These are phyloP conservation scores for Subacronicta megacephala DNA, from an alignment of 2,888 invertebrate species.

Conservation along the genomic window DNA sequence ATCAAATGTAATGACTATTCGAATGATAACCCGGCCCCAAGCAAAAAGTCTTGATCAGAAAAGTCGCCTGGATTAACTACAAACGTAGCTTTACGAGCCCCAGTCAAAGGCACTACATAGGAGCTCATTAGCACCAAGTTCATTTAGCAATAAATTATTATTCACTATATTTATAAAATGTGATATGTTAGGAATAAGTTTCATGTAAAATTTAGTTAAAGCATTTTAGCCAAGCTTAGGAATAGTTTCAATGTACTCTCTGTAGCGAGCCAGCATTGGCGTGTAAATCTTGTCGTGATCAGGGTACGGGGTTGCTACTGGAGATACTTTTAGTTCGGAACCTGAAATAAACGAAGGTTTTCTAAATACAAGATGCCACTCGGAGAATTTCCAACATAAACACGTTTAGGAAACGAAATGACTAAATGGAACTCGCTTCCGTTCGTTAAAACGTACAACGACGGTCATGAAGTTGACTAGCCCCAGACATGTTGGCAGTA, in stretches of 20 bases:
- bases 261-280: conserved; percentile 93
- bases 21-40: too few relatives aligned
- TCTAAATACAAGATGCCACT: too few relatives aligned
- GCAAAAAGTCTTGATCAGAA: too few relatives aligned
- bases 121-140: conserved; percentile 38
- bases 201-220: conserved; percentile 1
- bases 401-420: too few relatives aligned
- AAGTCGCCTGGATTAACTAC: background rate
- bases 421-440: too few relatives aligned
- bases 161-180: conserved; percentile 11
- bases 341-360: conserved; percentile 59
- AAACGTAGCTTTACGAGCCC: conserved; percentile 1
- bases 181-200: conserved; percentile 37
- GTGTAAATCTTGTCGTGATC: conserved; percentile 93
- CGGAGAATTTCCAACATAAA: too few relatives aligned
- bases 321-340: conserved; percentile 73
- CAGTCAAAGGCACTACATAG: conserved; percentile 5
- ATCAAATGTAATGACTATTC: too few relatives aligned
- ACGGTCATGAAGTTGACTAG: too few relatives aligned
- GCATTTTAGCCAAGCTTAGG: conserved; percentile 67
- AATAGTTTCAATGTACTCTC: conserved; percentile 74
- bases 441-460: too few relatives aligned
- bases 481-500: too few relatives aligned
- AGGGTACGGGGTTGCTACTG: conserved; percentile 92
- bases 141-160: conserved; percentile 1